These are phyloP conservation scores for Carapus acus DNA, from an alignment of 2,797 vertebrate species.

Conservation along the genomic window DNA sequence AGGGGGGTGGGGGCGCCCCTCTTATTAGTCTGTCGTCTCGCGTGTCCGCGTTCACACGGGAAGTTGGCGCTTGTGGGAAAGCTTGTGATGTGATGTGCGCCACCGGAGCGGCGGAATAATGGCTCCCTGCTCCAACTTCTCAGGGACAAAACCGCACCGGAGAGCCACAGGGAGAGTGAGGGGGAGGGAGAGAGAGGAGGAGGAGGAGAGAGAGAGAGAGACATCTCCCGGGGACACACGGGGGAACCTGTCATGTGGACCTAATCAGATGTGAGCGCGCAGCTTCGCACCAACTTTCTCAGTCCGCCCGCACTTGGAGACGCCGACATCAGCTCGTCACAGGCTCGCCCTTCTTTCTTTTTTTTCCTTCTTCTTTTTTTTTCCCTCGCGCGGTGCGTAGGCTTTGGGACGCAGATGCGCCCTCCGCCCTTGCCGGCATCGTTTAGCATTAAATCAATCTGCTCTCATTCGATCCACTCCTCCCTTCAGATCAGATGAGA, in stretches of 20 bases:
- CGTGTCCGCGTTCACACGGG: conserved; percentile 52
- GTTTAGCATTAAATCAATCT: neutral
- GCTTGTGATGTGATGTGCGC: too few species aligned
- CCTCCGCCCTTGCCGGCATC: neutral
- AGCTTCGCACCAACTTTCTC: conserved; percentile 7
- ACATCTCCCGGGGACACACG: conserved; percentile 10
- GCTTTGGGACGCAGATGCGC: neutral
- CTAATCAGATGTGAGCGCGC: conserved; percentile 8
- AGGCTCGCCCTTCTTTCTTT: too few species aligned
- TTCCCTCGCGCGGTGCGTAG: neutral
- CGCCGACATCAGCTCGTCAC: neutral
- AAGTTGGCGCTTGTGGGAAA: conserved; percentile 49
- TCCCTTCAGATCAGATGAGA: neutral
- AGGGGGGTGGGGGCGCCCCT: conserved; percentile 58
- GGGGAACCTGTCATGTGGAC: conserved; percentile 15
- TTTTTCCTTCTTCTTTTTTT: too few species aligned
- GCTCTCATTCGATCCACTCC: neutral
- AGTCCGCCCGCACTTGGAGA: conserved; percentile 19
- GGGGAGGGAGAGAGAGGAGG: too few species aligned
- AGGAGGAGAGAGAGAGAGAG: too few species aligned
- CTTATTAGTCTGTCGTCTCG: conserved; percentile 53
- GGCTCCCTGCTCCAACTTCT: conserved; percentile 40
- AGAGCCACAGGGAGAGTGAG: too few species aligned
- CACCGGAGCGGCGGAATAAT: conserved; percentile 27
- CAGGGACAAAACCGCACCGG: conserved; percentile 8